These are phyloP conservation scores for human (Homo sapiens) DNA, from an alignment of 2,113 vertebrate genomes.

Conservation along the genomic window GRCh38 chrX:3493001-3493500, in stretches of 20 bases:
- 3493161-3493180: background rate
- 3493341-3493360: too few species aligned
- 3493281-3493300: too few species aligned
- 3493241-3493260: too few species aligned
- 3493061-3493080: background rate
- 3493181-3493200: background rate
- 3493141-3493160: background rate
- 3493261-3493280: too few species aligned
- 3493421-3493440: too few species aligned
- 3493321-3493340: too few species aligned
- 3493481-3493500: background rate
- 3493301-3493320: too few species aligned
- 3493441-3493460: too few species aligned
- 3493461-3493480: background rate
- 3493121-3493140: background rate
- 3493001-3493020: fast-evolving
- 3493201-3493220: too few species aligned
- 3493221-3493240: background rate
- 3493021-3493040: background rate
- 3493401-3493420: too few species aligned
- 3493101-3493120: background rate
- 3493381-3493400: too few species aligned
- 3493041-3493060: background rate
- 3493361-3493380: too few species aligned
- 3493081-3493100: background rate